phyloP scores from a whole-genome alignment of 2,113 vertebrate species.

The Gopherus evgoodei region DNA sequence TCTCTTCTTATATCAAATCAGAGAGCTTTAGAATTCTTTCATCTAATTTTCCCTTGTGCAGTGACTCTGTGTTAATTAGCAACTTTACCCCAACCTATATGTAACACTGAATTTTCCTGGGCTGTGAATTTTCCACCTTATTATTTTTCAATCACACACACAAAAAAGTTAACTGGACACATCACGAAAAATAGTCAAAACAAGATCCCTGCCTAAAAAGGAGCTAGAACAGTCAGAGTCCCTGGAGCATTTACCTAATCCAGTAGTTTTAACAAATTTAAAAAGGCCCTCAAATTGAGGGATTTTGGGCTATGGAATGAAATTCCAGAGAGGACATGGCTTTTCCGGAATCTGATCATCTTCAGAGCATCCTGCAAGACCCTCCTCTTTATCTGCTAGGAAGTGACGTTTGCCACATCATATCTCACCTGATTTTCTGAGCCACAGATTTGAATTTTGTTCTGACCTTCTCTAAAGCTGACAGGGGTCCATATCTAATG shows the following conservation, averaged over 20 bases:
- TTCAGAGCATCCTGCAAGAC: not conserved
- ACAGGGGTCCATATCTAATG: not conserved
- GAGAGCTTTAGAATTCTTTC: rapidly evolving
- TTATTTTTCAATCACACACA: rapidly evolving
- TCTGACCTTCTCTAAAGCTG: not conserved
- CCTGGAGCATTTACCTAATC: not conserved
- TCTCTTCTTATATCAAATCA: rapidly evolving
- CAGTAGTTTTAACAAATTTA: not conserved
- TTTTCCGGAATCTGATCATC: not conserved
- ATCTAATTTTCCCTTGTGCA: rapidly evolving
- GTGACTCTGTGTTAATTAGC: not conserved
- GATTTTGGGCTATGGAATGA: not conserved
- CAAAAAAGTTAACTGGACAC: not conserved
- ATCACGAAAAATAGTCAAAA: not conserved
- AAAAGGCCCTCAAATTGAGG: not conserved
- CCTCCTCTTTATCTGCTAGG: not conserved
- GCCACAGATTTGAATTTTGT: not conserved
- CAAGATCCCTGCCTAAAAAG: not conserved
- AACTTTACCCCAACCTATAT: not conserved
- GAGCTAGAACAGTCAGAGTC: not conserved
- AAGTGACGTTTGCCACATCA: rapidly evolving
- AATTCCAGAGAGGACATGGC: not conserved
- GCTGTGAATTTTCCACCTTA: not conserved
- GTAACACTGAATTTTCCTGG: not conserved
- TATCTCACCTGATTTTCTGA: not conserved